A percentile compares a stretch with the other conserved stretches of the same genome.
These are phyloP conservation scores for Musca vetustissima DNA, from an alignment of 1,140 invertebrate species.

Conservation along the genomic window DNA sequence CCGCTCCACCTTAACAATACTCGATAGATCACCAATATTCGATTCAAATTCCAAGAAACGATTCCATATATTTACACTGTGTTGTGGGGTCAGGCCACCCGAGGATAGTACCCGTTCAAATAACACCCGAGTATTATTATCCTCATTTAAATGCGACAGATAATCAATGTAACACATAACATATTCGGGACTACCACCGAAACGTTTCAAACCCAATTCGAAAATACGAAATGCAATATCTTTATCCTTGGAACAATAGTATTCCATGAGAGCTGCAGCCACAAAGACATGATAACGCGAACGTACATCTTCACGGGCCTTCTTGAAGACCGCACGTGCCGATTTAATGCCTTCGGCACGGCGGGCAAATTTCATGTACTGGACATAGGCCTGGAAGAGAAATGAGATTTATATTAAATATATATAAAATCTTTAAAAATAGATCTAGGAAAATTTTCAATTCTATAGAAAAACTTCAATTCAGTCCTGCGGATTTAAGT, in stretches of 20 bases:
- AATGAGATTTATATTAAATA: not conserved
- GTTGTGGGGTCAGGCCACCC: conserved; percentile 86
- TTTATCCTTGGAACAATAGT: conserved; percentile 99
- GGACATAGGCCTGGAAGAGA: conserved; percentile 82
- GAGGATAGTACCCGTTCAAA: conserved; percentile 96
- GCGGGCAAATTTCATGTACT: conserved; percentile 98
- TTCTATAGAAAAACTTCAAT: not conserved
- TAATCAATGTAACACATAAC: conserved; percentile 96
- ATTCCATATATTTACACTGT: conserved; percentile 98
- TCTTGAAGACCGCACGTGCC: conserved; percentile 91
- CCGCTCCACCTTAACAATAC: conserved; percentile 97
- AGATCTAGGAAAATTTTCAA: too few relatives aligned
- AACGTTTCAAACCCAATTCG: conserved; percentile 96
- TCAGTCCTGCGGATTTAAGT: too few relatives aligned
- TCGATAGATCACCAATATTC: conserved; percentile 96
- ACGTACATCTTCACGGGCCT: conserved; percentile 86
- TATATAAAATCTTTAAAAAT: too few relatives aligned
- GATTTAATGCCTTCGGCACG: conserved; percentile 97
- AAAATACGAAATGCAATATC: conserved; percentile 98
- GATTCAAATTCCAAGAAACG: conserved; percentile 98
- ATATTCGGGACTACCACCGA: conserved; percentile 91
- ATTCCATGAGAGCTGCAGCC: conserved; percentile 97
- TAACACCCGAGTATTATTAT: conserved; percentile 97
- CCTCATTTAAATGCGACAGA: conserved; percentile 97
- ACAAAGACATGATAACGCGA: conserved; percentile 93